phyloP scores from a whole-genome alignment of 92 coral and sea anemone genomes.

The Umimayanthus chanpuru region DNA sequence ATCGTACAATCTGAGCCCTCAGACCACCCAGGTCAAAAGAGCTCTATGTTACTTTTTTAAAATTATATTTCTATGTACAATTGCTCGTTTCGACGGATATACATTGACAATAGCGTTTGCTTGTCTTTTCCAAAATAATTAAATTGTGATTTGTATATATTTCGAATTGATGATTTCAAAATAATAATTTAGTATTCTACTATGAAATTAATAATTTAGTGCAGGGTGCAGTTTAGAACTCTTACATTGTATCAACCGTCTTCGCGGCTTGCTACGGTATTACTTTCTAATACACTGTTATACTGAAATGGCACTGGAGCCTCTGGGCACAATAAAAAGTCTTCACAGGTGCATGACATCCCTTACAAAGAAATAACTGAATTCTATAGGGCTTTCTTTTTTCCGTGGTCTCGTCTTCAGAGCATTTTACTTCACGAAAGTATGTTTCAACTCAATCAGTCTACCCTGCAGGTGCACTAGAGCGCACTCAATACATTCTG shows the following conservation, averaged over 20 bases:
- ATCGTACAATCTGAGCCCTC: not conserved
- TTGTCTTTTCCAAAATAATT: not conserved
- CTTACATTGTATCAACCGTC: not conserved
- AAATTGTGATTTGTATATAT: not conserved
- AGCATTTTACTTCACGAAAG: no score
- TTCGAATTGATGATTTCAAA: not conserved
- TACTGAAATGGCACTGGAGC: not conserved
- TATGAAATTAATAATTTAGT: constrained; percentile 6
- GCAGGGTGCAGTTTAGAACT: not conserved
- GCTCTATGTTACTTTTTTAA: not conserved
- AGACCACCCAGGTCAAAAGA: not conserved
- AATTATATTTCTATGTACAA: no score
- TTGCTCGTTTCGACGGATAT: not conserved
- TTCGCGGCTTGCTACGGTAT: not conserved
- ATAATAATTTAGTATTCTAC: not conserved
- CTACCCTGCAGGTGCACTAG: not conserved
- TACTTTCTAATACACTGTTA: not conserved
- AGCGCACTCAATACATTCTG: not conserved
- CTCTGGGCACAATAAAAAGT: not conserved
- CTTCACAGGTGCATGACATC: not conserved
- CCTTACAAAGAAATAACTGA: not conserved
- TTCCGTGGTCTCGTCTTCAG: not conserved
- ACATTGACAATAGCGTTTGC: not conserved
- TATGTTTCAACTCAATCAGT: no score
- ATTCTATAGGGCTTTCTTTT: no score